phyloP scores from a whole-genome alignment of 2,797 vertebrate genomes.

The Carduelis carduelis region DNA sequence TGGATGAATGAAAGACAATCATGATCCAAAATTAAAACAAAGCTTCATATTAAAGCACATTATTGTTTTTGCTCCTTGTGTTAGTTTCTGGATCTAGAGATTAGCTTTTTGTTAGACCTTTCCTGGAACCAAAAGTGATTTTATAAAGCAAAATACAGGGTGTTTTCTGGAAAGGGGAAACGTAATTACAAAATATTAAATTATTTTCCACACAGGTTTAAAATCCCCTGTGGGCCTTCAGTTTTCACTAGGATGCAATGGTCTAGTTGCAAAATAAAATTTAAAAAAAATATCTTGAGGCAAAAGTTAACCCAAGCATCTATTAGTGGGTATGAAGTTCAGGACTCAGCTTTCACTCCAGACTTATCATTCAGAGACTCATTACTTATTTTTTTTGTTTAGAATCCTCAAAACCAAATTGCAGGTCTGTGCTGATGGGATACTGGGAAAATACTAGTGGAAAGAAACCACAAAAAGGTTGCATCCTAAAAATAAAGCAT shows the following conservation, averaged over 20 bases:
- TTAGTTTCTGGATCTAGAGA: neutral
- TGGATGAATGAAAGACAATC: neutral
- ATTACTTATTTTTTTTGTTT: neutral
- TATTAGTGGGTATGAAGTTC: neutral
- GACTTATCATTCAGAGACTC: neutral
- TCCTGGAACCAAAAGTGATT: neutral
- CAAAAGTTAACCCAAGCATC: neutral
- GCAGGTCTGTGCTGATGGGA: neutral
- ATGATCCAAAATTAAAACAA: neutral
- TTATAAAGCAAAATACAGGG: neutral
- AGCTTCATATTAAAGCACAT: neutral
- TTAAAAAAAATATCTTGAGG: neutral
- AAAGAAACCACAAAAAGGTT: neutral
- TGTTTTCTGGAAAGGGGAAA: neutral
- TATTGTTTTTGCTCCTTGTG: neutral
- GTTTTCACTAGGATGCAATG: neutral
- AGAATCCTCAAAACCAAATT: constrained; percentile 1
- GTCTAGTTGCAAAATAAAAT: neutral
- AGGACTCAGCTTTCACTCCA: neutral
- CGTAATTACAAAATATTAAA: neutral
- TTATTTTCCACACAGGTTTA: neutral
- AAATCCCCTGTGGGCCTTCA: neutral
- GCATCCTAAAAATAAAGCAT: constrained; percentile 29
- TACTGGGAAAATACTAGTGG: neutral
- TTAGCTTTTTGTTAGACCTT: neutral